Evolutionary conservation across 2,113 vertebrate genomes (phyloP), one percentile per base, ranked within the genome.

Genomic region (Potamarius usumacintae): DNA sequence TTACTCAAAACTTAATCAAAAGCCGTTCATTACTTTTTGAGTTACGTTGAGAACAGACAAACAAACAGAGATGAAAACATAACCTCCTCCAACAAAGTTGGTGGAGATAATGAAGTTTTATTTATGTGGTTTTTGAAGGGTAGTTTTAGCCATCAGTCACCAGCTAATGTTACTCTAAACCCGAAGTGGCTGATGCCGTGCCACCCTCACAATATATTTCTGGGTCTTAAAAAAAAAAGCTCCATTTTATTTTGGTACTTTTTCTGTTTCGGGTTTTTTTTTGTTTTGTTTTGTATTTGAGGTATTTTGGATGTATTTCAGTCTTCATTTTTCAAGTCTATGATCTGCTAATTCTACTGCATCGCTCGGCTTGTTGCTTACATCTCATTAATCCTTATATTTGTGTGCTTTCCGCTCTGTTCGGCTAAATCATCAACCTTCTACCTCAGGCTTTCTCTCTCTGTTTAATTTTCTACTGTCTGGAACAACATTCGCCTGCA

Each of bases 391-490:
- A 69, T 60, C 25, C 52, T 25, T 0, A 6, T 67, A 15, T 34
- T 34, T 22, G 48, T 84, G 50, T 84, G 15, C n/a, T 72, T 84
- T 69, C 11, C 14, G 50, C 7, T 83, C 27, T 76, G 27, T 83
- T 65, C 69, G 30, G 25, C 27, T 58, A 22, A 74, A 63, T 20
- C n/a, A 53, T 76, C 30, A 77, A 18, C 14, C 20, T 76, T 30
- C 25, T 52, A 50, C 48, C 57, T 81, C 53, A 25, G 55, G 18
- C n/a, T 71, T 85, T 52, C 42, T 57, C 63, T 84, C 60, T 81
- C 82, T 58, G 63, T 71, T 76, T 88, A 52, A 79, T 78, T 72
- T 62, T 71, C 69, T 84, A 50, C 62, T 22, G 48, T 69, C 15
- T 52, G 55, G 63, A 57, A 27, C 80, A 87, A 55, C 65, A 48